Evolutionary conservation across 1,140 invertebrate species (phyloP).

Genomic region (Phthorimaea operculella): DNA sequence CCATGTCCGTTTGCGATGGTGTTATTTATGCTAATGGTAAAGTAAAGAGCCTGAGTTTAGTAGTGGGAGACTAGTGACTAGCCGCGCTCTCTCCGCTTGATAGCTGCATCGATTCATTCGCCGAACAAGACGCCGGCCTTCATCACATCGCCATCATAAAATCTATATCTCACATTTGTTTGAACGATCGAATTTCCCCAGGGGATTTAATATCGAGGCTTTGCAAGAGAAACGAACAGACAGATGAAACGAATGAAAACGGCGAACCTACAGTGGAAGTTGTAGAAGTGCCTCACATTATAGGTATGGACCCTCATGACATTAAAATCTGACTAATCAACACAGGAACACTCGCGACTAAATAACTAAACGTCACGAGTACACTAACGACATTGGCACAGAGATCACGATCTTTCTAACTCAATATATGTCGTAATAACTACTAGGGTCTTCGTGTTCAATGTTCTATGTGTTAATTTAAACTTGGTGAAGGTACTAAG

Average conservation of each 20-base stretch:
- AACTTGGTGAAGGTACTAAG: neutral
- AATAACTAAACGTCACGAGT: neutral
- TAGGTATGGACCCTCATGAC: conserved; percentile 37
- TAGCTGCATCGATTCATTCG: conserved; percentile 28
- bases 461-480: neutral
- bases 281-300: conserved; percentile 27
- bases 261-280: conserved; percentile 23
- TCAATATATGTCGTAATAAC: conserved; percentile 1
- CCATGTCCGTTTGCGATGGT: conserved; percentile 48
- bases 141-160: neutral
- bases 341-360: neutral
- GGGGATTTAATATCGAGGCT: conserved; percentile 50
- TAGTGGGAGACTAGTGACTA: conserved; percentile 23
- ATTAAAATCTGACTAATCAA: conserved; percentile 30
- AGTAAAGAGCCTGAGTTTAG: conserved; percentile 34
- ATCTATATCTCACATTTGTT: neutral
- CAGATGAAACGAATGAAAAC: conserved; percentile 11
- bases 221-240: conserved; percentile 41
- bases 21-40: conserved; percentile 29
- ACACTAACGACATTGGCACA: conserved; percentile 7
- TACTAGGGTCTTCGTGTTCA: conserved; percentile 1
- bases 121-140: neutral
- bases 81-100: conserved; percentile 44
- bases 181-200: conserved; percentile 31
- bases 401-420: conserved; percentile 10